These are phyloP conservation scores for Stigmatopora argus DNA, from an alignment of 2,113 vertebrate genomes.

Conservation along the genomic window DNA sequence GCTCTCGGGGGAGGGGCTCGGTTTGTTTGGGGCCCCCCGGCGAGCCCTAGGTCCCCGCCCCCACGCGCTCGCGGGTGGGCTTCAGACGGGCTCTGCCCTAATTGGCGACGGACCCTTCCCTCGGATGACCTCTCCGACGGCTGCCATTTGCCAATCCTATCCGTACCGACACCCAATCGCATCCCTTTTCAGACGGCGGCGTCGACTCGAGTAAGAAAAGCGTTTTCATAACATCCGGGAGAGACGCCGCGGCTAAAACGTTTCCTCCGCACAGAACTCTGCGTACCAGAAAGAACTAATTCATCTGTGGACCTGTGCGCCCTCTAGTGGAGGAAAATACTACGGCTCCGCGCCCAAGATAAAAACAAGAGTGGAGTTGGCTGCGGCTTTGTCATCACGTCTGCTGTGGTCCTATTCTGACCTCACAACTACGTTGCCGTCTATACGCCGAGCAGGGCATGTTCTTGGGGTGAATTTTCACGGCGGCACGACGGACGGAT, in stretches of 20 bases:
- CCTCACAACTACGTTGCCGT: constrained; percentile 46
- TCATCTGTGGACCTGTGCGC: constrained; percentile 39
- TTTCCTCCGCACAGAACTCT: constrained; percentile 50
- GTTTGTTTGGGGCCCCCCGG: constrained; percentile 29
- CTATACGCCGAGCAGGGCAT: constrained; percentile 30
- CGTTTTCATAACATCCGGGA: constrained; percentile 50
- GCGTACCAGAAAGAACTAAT: constrained; percentile 48
- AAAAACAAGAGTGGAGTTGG: constrained; percentile 8
- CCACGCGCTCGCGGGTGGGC: constrained; percentile 43
- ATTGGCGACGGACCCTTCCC: constrained; percentile 35
- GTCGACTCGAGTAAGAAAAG: constrained; percentile 1
- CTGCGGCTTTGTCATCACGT: constrained; percentile 50
- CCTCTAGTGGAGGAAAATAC: constrained; percentile 51
- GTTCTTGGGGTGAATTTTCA: too few relatives aligned
- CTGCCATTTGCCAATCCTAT: constrained; percentile 23
- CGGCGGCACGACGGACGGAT: constrained; percentile 26
- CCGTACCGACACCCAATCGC: too few relatives aligned
- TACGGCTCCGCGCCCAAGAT: constrained; percentile 6
- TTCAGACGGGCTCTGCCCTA: constrained; percentile 30
- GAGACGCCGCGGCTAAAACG: constrained; percentile 49
- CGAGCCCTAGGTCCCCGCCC: constrained; percentile 32
- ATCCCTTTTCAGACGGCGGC: neutral
- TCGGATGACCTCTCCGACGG: constrained; percentile 8
- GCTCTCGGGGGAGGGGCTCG: constrained; percentile 36
- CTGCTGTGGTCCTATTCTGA: constrained; percentile 27